These are phyloP conservation scores for Holacanthus passer DNA, from an alignment of 2,113 vertebrate genomes.

Conservation along the genomic window DNA sequence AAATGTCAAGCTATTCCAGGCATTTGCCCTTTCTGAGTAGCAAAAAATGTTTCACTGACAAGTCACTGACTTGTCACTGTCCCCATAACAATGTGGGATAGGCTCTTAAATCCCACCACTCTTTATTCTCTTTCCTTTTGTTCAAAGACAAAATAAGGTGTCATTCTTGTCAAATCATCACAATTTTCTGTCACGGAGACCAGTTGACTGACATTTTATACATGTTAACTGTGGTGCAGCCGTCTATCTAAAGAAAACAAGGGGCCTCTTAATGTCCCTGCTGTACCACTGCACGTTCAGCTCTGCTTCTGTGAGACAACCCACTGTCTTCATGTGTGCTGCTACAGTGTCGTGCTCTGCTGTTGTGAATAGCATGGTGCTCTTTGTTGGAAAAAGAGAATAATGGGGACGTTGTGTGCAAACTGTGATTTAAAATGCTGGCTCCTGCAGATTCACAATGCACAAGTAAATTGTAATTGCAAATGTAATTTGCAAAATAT, in stretches of 20 bases:
- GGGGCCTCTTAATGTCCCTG: not conserved
- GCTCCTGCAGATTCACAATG: not conserved
- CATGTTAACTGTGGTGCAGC: not conserved
- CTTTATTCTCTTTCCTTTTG: no score
- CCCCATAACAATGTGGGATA: no score
- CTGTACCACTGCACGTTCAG: not conserved
- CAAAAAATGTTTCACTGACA: no score
- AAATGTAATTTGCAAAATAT: not conserved
- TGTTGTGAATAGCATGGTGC: not conserved
- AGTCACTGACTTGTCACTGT: no score
- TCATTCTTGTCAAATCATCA: not conserved
- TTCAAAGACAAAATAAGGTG: not conserved
- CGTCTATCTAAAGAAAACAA: not conserved
- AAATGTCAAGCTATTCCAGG: not conserved
- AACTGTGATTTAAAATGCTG: not conserved
- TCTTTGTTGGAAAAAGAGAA: slow-evolving; percentile 2
- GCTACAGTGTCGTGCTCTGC: not conserved
- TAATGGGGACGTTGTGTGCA: slow-evolving; percentile 15
- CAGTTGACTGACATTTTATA: not conserved
- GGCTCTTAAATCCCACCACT: no score
- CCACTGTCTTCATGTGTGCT: slow-evolving; percentile 3
- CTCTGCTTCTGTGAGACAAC: slow-evolving; percentile 10
- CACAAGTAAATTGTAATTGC: not conserved
- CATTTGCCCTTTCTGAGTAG: no score
- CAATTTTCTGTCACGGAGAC: not conserved